phyloP scores from a whole-genome alignment of 2,113 vertebrate species.

The Lophochroa leadbeateri region DNA sequence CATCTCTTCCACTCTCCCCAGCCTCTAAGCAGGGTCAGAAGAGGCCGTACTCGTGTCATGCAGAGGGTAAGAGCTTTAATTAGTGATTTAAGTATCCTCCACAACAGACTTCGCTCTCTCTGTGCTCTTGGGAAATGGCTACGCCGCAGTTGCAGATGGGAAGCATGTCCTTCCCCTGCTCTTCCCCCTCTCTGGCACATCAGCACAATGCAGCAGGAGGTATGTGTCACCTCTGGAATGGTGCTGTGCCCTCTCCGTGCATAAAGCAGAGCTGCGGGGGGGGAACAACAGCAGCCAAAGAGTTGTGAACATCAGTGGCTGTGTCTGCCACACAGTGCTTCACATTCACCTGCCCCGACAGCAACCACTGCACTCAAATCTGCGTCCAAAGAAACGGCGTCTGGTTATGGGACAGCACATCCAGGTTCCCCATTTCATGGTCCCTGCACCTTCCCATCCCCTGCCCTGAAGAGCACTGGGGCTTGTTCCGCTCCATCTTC shows the following conservation, averaged over 20 bases:
- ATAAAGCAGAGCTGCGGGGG: background rate
- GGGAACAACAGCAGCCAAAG: background rate
- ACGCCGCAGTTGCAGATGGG: fast-evolving
- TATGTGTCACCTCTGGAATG: background rate
- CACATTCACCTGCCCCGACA: fast-evolving
- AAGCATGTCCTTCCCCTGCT: background rate
- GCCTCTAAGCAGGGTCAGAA: background rate
- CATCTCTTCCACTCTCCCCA: background rate
- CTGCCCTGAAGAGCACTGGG: background rate
- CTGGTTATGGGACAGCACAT: background rate
- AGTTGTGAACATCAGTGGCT: fast-evolving
- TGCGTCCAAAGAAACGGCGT: background rate
- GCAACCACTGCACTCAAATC: fast-evolving
- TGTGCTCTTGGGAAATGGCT: background rate
- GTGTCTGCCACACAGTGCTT: background rate
- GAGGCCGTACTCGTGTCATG: background rate
- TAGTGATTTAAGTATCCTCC: background rate
- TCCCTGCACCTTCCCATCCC: background rate
- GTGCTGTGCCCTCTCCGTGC: background rate
- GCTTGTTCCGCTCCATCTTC: background rate
- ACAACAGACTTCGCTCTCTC: background rate
- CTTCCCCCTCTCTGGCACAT: background rate
- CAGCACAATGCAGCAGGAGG: fast-evolving
- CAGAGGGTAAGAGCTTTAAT: background rate
- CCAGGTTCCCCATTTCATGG: fast-evolving